Conservation (phyloP, 2,113 vertebrate genomes). For the Myocastor coypus region DNA sequence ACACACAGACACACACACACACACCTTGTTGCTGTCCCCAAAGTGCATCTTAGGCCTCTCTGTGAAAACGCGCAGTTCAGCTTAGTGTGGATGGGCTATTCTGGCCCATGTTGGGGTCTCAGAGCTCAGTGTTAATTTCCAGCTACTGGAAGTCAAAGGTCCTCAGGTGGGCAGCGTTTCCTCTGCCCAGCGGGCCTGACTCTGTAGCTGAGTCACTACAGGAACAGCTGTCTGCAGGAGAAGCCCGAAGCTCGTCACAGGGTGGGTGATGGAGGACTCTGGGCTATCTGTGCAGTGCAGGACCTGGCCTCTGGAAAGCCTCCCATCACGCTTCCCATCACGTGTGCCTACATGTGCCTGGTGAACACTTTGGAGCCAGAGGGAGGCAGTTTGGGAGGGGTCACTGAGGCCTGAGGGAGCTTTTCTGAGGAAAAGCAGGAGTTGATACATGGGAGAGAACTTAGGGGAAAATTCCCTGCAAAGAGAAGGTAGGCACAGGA, state of each 20-base stretch:
- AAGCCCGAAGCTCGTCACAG: neutral
- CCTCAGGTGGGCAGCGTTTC: neutral
- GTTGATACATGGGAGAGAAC: neutral
- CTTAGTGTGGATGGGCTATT: conserved; percentile 48
- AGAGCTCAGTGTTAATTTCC: conserved; percentile 66
- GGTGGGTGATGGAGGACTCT: conserved; percentile 18
- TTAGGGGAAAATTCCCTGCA: neutral
- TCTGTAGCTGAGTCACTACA: conserved; percentile 29
- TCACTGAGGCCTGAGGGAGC: neutral
- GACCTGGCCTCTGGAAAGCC: neutral
- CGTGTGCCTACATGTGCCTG: neutral
- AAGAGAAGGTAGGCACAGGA: neutral
- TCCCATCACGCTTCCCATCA: conserved; percentile 13
- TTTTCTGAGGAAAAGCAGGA: neutral
- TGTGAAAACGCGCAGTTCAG: conserved; percentile 64
- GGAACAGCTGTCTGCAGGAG: neutral
- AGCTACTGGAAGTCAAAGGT: conserved; percentile 39
- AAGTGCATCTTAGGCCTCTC: conserved; percentile 67
- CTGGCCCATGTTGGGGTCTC: conserved; percentile 21
- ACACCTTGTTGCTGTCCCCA: conserved; percentile 53
- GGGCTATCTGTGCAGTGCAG: neutral
- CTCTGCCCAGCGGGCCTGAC: neutral
- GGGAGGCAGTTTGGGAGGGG: neutral
- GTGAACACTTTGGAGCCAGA: neutral
- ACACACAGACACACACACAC: no score